Evolutionary conservation across 1,140 invertebrate species (phyloP), one percentile per base, ranked within the genome.

Genomic region (Drosophila oshimai): DNA sequence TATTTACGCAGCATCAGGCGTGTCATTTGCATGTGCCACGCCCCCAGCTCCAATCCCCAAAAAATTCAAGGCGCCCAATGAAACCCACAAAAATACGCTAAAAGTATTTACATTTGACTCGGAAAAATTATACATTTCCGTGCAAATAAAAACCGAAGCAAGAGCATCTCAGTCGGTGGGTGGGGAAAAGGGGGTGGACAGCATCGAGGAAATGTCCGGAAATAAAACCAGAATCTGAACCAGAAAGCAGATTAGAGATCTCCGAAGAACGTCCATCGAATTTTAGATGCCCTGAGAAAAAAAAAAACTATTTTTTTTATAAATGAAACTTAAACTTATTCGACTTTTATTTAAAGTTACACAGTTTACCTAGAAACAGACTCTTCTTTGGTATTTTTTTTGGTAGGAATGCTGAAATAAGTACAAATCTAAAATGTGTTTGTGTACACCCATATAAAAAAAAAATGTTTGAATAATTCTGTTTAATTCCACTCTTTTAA

Each of bases 41-140:
- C 79, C 79, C 49, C 36, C 29, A 6, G 13, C 33, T 15, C 9
- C 31, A 12, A 10, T n/a, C 17, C 6, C 29, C 31, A 2, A 45
- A 34, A 47, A 34, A 37, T 47, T 22, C 37, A 6, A 31, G 33
- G 41, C 55, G 22, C 53, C 71, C 80, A 79, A 70, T 84, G 79
- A 78, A 74, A 61, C 54, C 61, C 68, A 81, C 81, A 75, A 86
- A 84, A 87, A 87, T 87, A 76, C 81, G 76, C 81, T 87, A 86
- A 86, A 81, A 86, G 81, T 87, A 87, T 87, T 87, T 87, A 87
- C 81, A 87, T 87, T 87, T 81, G 81, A 81, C 81, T 87, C 67
- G 72, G 71, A 61, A 87, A 87, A 87, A 87, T 87, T 87, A 87
- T 81, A 87, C 81, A 87, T 87, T 87, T 87, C 81, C 81, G 80